These are phyloP conservation scores for Ommatoiulus sabulosus DNA, from an alignment of 2,888 invertebrate species.

Conservation along the genomic window DNA sequence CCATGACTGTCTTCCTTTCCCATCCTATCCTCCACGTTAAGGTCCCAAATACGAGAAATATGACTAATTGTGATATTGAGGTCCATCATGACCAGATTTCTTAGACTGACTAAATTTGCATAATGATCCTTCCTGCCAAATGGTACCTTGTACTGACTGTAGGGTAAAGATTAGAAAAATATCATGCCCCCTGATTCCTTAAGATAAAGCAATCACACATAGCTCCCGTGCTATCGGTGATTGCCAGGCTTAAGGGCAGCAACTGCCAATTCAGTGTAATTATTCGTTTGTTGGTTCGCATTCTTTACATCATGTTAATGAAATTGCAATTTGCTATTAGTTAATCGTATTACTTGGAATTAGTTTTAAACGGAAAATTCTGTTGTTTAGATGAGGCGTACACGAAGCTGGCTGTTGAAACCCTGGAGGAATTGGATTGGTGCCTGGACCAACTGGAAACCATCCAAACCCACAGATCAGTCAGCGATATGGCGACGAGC, in stretches of 20 bases:
- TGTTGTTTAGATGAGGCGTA: constrained; percentile 81
- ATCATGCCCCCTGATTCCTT: not conserved
- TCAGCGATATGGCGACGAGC: constrained; percentile 99
- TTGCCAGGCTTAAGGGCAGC: not conserved
- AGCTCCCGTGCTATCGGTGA: not conserved
- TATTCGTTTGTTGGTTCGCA: no score
- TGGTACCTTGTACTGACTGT: no score
- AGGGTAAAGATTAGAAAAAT: no score
- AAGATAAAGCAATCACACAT: not conserved
- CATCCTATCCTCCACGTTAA: no score
- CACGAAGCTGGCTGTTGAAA: constrained; percentile 94
- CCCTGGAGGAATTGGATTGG: constrained; percentile 99
- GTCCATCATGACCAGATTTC: no score
- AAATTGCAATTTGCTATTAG: no score
- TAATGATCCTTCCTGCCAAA: no score
- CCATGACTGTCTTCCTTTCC: no score
- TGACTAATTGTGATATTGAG: no score
- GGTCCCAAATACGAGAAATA: no score
- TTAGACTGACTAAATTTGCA: no score
- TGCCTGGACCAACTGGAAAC: constrained; percentile 99
- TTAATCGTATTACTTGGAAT: not conserved
- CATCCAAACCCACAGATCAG: constrained; percentile 98
- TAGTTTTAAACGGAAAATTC: not conserved
- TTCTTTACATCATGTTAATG: no score
- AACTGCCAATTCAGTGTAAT: not conserved